Evolutionary conservation across 2,113 vertebrate genomes (phyloP).

Genomic region (Rynchops niger): DNA sequence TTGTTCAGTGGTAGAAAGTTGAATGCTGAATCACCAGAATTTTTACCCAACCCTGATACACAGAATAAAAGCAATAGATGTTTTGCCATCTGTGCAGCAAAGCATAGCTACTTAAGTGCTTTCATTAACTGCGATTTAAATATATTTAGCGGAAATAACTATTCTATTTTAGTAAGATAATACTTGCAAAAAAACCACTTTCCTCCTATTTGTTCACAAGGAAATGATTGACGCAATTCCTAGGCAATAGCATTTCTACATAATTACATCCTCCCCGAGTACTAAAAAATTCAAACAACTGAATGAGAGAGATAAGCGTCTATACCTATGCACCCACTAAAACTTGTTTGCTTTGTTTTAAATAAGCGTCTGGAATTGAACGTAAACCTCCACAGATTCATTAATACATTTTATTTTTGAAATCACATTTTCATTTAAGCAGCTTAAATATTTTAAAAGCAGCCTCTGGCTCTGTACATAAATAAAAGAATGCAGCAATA

Average conservation of each 20-base stretch:
- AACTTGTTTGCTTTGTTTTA: neutral
- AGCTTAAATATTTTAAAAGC: constrained; percentile 65
- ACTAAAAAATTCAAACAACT: neutral
- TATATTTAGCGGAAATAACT: neutral
- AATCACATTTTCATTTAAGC: constrained; percentile 46
- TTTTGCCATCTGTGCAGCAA: neutral
- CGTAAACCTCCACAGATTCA: neutral
- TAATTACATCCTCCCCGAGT: neutral
- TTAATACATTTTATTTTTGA: constrained; percentile 46
- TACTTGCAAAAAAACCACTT: neutral
- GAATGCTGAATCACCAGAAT: neutral
- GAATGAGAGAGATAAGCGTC: neutral
- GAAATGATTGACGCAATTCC: neutral
- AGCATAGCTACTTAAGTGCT: neutral
- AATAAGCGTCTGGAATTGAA: neutral
- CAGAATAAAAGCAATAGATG: neutral
- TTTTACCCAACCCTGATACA: neutral
- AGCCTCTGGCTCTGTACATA: neutral
- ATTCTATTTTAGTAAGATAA: neutral
- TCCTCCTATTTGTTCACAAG: neutral
- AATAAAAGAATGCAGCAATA: constrained; percentile 50
- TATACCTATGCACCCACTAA: neutral
- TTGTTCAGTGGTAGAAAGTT: neutral
- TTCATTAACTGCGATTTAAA: neutral
- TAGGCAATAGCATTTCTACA: neutral